A percentile compares a stretch with the other conserved stretches of the same genome.
Evolutionary conservation across 2,888 invertebrate species (phyloP).

Genomic region (Micoletzkya japonica): DNA sequence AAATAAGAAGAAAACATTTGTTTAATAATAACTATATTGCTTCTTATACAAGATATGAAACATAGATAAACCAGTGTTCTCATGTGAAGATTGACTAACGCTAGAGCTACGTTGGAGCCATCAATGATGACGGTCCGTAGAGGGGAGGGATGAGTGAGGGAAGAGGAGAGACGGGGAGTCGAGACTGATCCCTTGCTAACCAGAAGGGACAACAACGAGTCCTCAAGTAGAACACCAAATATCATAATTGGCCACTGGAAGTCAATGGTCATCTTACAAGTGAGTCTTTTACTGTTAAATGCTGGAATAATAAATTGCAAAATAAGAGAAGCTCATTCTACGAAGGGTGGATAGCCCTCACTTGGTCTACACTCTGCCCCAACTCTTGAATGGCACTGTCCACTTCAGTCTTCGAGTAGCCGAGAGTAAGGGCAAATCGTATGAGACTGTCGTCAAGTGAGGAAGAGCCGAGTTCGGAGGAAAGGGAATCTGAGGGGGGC

Average conservation of each 20-base stretch:
- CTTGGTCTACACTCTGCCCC: neutral
- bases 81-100: constrained; percentile 72
- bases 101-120: constrained; percentile 92
- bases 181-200: neutral
- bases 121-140: constrained; percentile 83
- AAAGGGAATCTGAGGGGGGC: neutral
- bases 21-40: no score
- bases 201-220: neutral
- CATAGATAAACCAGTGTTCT: no score
- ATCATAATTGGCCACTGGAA: no score
- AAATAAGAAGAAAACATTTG: no score
- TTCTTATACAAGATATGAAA: no score
- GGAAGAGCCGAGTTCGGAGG: neutral
- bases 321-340: no score
- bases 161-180: no score
- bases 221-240: constrained; percentile 1
- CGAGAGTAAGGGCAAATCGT: neutral
- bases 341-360: neutral
- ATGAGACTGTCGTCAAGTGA: neutral
- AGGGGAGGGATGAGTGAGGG: constrained; percentile 9
- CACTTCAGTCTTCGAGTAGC: neutral
- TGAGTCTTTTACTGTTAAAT: no score
- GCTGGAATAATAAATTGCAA: no score
- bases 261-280: neutral
- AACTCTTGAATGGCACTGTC: neutral